Evolutionary conservation across 1,140 invertebrate species (phyloP), one percentile per base, ranked within the genome.

Genomic region (Zaprionus africanus): DNA sequence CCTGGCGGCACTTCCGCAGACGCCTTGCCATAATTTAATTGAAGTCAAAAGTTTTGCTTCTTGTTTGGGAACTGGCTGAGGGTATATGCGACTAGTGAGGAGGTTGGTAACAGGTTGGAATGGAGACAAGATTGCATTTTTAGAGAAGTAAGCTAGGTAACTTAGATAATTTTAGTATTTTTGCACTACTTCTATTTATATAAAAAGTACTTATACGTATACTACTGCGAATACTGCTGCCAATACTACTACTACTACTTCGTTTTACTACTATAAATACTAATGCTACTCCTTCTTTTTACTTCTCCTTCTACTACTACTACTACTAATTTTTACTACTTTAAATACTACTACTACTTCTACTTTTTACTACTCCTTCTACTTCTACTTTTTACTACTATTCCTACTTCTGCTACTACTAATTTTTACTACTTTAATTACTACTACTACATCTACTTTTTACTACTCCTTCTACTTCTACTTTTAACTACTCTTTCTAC

Each of bases 1-100:
- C 6, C 13, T 13, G 11, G 11, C 12, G 13, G 51, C 49, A 64
- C 51, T 64, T 64, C 62, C 62, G 62, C 62, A 64, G 49, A 64
- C 62, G 62, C 62, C 62, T 64, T 31, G 43, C 46, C 60, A 63
- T 64, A 64, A 51, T 62, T 62, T 31, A 26, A 49, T 51, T 28
- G 7, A 51, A 38, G 19, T 54, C 61, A 63, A 63, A 53, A 34
- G 28, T 31, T 22, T 46, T 24, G 5, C 19, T 22, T 24, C 2
- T 19, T 51, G 0, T 11, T 24, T 24, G 19, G 1, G 3, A 12
- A 24, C 46, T 13, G 19, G 4, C 3, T 24, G 7, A 51, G 46
- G 46, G 19, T 51, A 12, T 11, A 22, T 0, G 4, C 22, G 46
- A 51, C 46, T 24, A 9, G 46, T 13, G 4, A 24, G 17, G 4